A percentile compares a stretch with the other conserved stretches of the same genome.
phyloP scores from a whole-genome alignment of 2,888 invertebrate species.

The Campoletis raptor region DNA sequence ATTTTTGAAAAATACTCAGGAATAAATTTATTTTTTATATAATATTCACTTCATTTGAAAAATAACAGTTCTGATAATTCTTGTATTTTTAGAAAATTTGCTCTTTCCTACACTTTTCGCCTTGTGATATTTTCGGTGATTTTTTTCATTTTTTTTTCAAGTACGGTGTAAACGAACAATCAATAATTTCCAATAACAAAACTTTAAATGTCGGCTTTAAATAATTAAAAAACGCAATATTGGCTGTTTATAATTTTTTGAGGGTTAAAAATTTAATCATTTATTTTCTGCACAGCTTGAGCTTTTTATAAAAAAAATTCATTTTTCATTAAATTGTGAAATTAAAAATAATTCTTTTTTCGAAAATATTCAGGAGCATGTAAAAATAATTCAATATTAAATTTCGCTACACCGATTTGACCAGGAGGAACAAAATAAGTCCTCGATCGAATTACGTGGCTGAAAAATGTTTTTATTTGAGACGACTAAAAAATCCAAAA shows the following conservation, averaged over 20 bases:
- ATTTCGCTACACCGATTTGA: slow-evolving; percentile 22
- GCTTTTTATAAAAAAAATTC: neutral
- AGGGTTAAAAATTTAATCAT: neutral
- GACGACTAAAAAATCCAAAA: neutral
- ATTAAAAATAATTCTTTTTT: neutral
- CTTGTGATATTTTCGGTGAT: neutral
- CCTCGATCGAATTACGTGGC: neutral
- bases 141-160: neutral
- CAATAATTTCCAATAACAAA: neutral
- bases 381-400: neutral
- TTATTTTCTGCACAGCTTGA: neutral
- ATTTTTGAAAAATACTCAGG: too few species aligned
- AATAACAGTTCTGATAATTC: too few species aligned
- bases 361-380: neutral
- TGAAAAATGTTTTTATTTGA: neutral
- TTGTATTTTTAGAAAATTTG: neutral
- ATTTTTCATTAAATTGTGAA: neutral
- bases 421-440: neutral
- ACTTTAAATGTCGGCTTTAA: neutral
- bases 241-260: neutral
- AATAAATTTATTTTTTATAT: too few species aligned
- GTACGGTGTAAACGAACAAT: neutral
- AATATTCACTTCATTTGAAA: too few species aligned
- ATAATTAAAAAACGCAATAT: neutral
- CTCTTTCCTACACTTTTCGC: neutral